These are phyloP conservation scores for Clarias gariepinus DNA, from an alignment of 2,113 vertebrate genomes.

Conservation along the genomic window DNA sequence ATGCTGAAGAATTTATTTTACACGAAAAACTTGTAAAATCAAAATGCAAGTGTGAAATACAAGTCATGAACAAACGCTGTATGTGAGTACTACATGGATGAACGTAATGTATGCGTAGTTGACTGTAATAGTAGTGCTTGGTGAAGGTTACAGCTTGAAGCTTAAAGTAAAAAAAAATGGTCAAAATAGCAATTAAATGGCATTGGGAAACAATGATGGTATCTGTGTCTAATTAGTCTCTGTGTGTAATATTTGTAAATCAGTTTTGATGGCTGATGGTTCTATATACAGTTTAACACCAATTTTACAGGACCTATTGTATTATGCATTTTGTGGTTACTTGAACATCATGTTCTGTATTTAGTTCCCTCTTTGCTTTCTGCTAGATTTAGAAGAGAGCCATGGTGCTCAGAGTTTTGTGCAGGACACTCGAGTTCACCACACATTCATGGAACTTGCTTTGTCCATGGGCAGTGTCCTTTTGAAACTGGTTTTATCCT, in stretches of 20 bases:
- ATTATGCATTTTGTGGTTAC: background rate
- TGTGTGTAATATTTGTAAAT: background rate
- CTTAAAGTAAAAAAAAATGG: background rate
- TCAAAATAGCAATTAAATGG: background rate
- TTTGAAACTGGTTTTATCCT: too few relatives aligned
- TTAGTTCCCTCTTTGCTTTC: too few relatives aligned
- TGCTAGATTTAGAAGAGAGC: too few relatives aligned
- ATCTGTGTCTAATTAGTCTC: background rate
- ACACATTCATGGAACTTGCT: too few relatives aligned
- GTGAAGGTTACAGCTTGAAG: background rate
- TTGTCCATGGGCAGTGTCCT: too few relatives aligned
- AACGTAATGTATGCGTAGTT: too few relatives aligned
- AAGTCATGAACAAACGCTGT: background rate
- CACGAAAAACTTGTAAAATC: conserved; percentile 1
- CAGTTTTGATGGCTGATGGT: background rate
- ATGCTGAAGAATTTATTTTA: conserved; percentile 4
- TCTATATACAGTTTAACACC: background rate
- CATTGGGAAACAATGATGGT: background rate
- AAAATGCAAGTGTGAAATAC: conserved; percentile 5
- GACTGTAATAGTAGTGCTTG: too few relatives aligned
- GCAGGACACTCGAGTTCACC: too few relatives aligned
- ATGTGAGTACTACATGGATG: background rate
- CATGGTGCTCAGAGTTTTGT: too few relatives aligned
- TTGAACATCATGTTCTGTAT: background rate
- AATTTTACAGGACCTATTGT: background rate